Percentiles rank a stretch among this genome's conserved stretches.
phyloP scores from a whole-genome alignment of 2,113 vertebrate species.

The Tragelaphus imberbis region DNA sequence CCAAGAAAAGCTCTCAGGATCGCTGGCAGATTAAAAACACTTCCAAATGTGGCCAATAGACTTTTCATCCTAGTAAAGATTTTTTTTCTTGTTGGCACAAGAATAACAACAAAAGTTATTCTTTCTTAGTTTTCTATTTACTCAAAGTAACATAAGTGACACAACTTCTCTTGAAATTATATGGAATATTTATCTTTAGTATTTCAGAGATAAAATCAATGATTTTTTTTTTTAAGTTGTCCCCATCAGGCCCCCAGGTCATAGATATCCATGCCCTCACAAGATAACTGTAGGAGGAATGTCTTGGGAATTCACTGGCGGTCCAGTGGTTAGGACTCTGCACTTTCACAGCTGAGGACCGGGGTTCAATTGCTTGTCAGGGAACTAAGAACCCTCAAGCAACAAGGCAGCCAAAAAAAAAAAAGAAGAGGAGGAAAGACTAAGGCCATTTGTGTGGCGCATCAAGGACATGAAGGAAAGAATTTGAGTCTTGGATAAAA shows the following conservation, averaged over 20 bases:
- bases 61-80: neutral
- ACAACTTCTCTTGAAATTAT: neutral
- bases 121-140: neutral
- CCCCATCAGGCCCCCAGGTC: neutral
- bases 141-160: neutral
- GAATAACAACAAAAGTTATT: neutral
- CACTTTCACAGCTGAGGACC: neutral
- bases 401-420: rapidly evolving
- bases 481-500: neutral
- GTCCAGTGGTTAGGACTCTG: neutral
- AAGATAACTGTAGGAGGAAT: neutral
- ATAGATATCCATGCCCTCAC: too few relatives aligned
- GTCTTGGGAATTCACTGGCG: neutral
- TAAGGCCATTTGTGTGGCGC: neutral
- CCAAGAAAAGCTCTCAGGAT: neutral
- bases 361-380: neutral
- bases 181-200: neutral
- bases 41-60: neutral
- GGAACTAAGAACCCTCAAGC: neutral
- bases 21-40: neutral
- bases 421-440: neutral
- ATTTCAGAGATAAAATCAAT: neutral
- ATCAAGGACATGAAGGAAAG: neutral
- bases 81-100: neutral
- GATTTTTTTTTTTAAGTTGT: neutral